phyloP scores from a whole-genome alignment of 2,888 invertebrate genomes.

The Hanleya hanleyi region DNA sequence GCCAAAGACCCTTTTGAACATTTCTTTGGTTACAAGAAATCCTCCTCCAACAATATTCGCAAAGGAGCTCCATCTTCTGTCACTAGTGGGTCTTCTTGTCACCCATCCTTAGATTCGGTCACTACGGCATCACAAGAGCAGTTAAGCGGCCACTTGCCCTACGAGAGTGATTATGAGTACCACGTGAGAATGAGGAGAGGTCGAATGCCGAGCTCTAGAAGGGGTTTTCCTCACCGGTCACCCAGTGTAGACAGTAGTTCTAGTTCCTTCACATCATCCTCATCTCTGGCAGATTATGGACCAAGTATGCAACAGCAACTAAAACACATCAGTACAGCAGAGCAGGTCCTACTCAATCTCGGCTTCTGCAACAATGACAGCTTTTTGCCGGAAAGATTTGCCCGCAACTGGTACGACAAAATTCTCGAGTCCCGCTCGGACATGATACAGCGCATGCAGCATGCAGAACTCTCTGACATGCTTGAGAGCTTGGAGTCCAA shows the following conservation, averaged over 20 bases:
- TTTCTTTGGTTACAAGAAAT: background rate
- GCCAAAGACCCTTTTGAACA: conserved; percentile 10
- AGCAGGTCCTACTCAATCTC: conserved; percentile 56
- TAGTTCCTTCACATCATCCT: conserved; percentile 14
- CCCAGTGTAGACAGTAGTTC: conserved; percentile 16
- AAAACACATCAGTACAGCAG: conserved; percentile 34
- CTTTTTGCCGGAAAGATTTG: conserved; percentile 65
- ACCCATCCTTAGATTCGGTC: background rate
- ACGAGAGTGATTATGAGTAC: background rate
- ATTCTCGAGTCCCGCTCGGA: conserved; percentile 26
- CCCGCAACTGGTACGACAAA: conserved; percentile 62
- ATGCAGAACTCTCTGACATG: background rate
- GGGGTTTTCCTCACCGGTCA: background rate
- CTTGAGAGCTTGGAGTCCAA: background rate
- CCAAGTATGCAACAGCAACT: background rate
- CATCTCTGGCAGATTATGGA: background rate
- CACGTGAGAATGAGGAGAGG: background rate
- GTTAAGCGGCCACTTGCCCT: background rate
- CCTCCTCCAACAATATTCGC: too few relatives aligned
- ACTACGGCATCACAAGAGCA: background rate
- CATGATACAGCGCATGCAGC: conserved; percentile 13
- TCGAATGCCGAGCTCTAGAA: background rate
- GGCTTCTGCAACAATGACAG: conserved; percentile 58
- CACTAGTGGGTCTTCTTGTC: background rate
- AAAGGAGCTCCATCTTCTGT: background rate